phyloP scores from a whole-genome alignment of 1,140 invertebrate genomes.

The Dreissena rostriformis region DNA sequence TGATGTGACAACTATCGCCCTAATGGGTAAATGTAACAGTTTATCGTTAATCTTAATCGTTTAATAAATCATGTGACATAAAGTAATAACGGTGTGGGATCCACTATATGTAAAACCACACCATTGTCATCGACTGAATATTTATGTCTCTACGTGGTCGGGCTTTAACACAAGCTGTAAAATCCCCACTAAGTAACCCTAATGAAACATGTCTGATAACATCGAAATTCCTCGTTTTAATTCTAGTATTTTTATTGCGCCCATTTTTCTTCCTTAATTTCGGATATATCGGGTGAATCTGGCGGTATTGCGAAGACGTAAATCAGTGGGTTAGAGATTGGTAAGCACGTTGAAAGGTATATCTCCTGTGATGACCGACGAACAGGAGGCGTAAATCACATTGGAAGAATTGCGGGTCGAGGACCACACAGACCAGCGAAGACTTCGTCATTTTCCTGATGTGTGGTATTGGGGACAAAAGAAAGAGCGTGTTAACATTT shows the following conservation, averaged over 20 bases:
- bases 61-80: neutral
- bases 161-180: neutral
- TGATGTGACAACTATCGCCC: neutral
- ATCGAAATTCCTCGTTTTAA: conserved; percentile 45
- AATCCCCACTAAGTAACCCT: conserved; percentile 18
- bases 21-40: neutral
- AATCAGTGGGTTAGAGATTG: conserved; percentile 31
- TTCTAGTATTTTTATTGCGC: conserved; percentile 51
- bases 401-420: conserved; percentile 20
- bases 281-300: conserved; percentile 19
- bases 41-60: neutral
- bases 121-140: neutral
- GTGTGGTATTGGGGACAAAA: neutral
- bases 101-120: neutral
- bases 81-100: neutral
- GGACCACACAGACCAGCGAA: conserved; percentile 21
- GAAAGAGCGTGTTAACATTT: neutral
- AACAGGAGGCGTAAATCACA: conserved; percentile 18
- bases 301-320: conserved; percentile 23
- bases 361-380: conserved; percentile 2
- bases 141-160: neutral
- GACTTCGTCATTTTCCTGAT: conserved; percentile 5
- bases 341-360: neutral
- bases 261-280: conserved; percentile 29
- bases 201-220: conserved; percentile 14